Base-by-base conservation (phyloP, 30 jellyfish, hydroid and myxozoan genomes). In the Hydra vulgaris region DNA sequence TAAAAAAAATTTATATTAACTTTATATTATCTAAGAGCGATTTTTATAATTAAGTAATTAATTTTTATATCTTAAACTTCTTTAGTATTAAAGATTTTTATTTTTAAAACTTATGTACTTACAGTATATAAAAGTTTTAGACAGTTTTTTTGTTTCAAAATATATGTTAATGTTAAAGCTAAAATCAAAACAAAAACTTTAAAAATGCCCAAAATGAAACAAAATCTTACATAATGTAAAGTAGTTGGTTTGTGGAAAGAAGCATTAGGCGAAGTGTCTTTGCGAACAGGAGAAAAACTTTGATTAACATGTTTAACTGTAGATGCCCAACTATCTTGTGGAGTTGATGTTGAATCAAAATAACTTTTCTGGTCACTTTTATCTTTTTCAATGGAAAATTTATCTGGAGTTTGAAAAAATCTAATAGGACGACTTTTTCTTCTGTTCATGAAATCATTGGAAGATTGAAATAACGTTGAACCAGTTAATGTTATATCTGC, bases 351-450 rank as follows among this genome's bases (percentile, higher is more conserved):
- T 17, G 83, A 26, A 0, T 26, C 83, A 23, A 54, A 25, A 18
- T n/a, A 0, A 1, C 23, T 21, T 25, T 22, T 25, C 21, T 26
- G 25, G 16, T 75, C 24, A n/a, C 21, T 22, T 17, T 75, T 70
- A 0, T 53, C 56, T 0, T n/a, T 17, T 0, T 75, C 23, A n/a
- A 75, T 4, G 7, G 26, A 16, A 26, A n/a, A 18, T 18, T 75
- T 70, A 17, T n/a, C 66, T 8, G 83, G 83, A 17, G 83, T 75
- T 17, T 26, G 53, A 25, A 75, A 75, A 53, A 75, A 75, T 26
- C 71, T 22, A 23, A 75, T 75, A 15, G 83, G 83, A 7, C 83
- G 77, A 21, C 83, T 75, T 54, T 75, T 75, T 17, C 83, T 18
- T 53, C 83, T 27, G 17, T 75, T 70, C 53, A 73, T 21, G 18